Evolutionary conservation across 1,140 invertebrate species (phyloP), one percentile per base, ranked within the genome.

Genomic region (Ylistrum balloti): DNA sequence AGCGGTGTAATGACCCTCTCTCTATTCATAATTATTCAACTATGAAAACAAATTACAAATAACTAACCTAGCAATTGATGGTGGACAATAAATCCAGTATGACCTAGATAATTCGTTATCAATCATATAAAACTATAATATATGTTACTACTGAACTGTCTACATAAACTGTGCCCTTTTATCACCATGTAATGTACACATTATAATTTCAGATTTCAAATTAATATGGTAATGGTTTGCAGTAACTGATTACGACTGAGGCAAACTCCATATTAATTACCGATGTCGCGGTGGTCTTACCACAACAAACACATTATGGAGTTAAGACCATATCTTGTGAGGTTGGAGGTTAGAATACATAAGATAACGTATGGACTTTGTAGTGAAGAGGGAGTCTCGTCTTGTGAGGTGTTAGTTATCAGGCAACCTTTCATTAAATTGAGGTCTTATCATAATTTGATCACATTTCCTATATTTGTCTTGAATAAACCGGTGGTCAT

Each of bases 21-120:
- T 74, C n/a, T 74, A 74, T 74, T 7, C 56, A 74, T 74, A 1
- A 74, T 28, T 7, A 28, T 74, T 74, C 3, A 28, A 74, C 56
- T 28, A 74, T 74, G 17, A n/a, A 48, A 28, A n/a, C 56, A 74
- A 74, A 74, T 74, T 74, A 74, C 56, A 74, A 74, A 74, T 74
- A n/a, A 74, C 9, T 74, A 74, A 74, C 56, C 56, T 28, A 28
- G 41, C 41, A 17, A 15, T 45, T 45, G 41, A 45, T 45, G 7
- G 3, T 17, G 5, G n/a, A 74, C 56, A 7, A 9, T 74, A 74
- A 28, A 74, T 74, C 0, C n/a, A 5, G 28, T 17, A 22, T 45
- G 41, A 45, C 41, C 41, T 17, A 74, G 56, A 28, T 5, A 0
- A 74, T n/a, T 2, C 56, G 13, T 28, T 74, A 74, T 74, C 56